These are phyloP conservation scores for Nannospalax galili DNA, from an alignment of 2,113 vertebrate genomes.

Conservation along the genomic window DNA sequence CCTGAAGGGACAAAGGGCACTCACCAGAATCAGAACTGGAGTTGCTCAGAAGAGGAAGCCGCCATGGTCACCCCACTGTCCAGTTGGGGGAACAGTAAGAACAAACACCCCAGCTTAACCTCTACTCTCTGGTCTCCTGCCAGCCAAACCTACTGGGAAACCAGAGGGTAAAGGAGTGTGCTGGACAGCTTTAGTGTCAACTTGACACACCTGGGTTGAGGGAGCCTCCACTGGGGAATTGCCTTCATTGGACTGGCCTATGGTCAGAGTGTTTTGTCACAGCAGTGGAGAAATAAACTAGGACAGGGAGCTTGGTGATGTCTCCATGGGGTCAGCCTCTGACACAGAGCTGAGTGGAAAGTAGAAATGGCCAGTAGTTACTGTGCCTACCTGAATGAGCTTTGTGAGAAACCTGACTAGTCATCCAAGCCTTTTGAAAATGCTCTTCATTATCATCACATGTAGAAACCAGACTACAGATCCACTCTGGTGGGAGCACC, in stretches of 20 bases:
- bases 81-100: neutral
- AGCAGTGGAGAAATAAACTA: too few species aligned
- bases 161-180: neutral
- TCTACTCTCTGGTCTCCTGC: neutral
- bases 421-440: conserved; percentile 37
- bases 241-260: too few species aligned
- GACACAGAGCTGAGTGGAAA: neutral
- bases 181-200: too few species aligned
- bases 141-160: neutral
- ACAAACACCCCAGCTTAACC: neutral
- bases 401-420: conserved; percentile 23
- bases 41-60: neutral
- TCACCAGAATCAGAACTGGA: neutral
- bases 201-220: too few species aligned
- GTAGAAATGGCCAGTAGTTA: neutral
- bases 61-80: neutral
- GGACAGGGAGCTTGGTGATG: neutral
- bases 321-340: neutral
- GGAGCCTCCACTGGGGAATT: too few species aligned
- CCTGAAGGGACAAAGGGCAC: neutral
- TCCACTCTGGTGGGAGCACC: neutral
- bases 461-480: neutral
- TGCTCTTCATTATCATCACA: neutral
- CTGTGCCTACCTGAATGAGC: too few species aligned
- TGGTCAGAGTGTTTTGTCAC: too few species aligned